Evolutionary conservation across 1,140 invertebrate species (phyloP), one percentile per base, ranked within the genome.

Genomic region (Trichogramma pretiosum): DNA sequence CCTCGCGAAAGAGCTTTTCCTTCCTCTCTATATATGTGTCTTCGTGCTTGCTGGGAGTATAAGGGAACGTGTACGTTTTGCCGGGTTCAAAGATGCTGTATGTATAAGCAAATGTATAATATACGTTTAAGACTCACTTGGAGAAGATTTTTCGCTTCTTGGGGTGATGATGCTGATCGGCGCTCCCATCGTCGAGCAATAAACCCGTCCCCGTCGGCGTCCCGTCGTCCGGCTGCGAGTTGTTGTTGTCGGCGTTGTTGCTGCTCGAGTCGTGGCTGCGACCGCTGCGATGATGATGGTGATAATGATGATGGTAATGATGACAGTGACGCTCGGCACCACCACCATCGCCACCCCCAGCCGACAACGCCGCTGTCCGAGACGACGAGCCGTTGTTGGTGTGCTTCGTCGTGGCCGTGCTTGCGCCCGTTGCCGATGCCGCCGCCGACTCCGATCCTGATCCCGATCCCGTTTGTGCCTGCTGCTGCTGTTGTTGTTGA

Each of bases 71-170:
- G n/a, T n/a, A n/a, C n/a, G n/a, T n/a, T n/a, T n/a, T n/a, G n/a
- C n/a, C n/a, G n/a, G n/a, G n/a, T n/a, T n/a, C n/a, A n/a, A n/a
- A n/a, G n/a, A n/a, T n/a, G n/a, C n/a, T n/a, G n/a, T n/a, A n/a
- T n/a, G n/a, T n/a, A n/a, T n/a, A n/a, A n/a, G n/a, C n/a, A n/a
- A n/a, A n/a, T n/a, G n/a, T n/a, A n/a, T n/a, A n/a, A n/a, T n/a
- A n/a, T n/a, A n/a, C n/a, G n/a, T n/a, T n/a, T 10, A 17, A 22
- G 46, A 68, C 69, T 67, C 55, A 72, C 68, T 68, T 57, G 44
- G 54, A 61, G 9, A 58, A 58, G 30, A 63, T 46, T 46, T 68
- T 72, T n/a, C 67, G 57, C 33, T 62, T 72, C 22, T 58, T 67
- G 0, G 61, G 48, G 17, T 56, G 42, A 0, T 58, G 41, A 1